Percentiles rank a stretch among this genome's conserved stretches.
These are phyloP conservation scores for Oreotrochilus melanogaster DNA, from an alignment of 2,113 vertebrate species.

Conservation along the genomic window DNA sequence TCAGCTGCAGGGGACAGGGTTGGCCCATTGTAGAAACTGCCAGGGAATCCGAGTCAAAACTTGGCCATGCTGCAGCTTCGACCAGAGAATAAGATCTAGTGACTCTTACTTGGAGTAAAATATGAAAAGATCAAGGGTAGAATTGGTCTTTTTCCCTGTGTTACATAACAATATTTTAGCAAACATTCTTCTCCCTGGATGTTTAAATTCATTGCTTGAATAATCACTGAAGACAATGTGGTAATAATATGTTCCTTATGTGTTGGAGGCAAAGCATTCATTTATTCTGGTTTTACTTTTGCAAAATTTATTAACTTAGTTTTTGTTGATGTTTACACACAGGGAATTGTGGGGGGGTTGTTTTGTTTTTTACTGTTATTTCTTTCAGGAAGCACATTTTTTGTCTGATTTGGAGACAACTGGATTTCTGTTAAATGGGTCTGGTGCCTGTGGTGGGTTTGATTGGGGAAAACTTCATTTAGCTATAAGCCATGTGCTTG, in stretches of 20 bases:
- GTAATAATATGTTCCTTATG: slow-evolving; percentile 68
- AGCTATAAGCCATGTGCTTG: background rate
- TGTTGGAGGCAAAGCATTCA: slow-evolving; percentile 52
- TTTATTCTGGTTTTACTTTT: slow-evolving; percentile 52
- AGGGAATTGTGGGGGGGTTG: background rate
- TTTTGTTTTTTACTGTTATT: background rate
- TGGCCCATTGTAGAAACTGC: background rate
- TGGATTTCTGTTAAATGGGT: background rate
- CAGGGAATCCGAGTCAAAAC: slow-evolving; percentile 14
- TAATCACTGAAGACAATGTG: slow-evolving; percentile 64
- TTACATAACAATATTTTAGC: slow-evolving; percentile 70
- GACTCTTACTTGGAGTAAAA: slow-evolving; percentile 56
- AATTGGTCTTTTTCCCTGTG: slow-evolving; percentile 57
- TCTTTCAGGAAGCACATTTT: background rate
- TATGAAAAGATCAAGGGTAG: slow-evolving; percentile 13
- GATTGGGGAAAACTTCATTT: slow-evolving; percentile 23
- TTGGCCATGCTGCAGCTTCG: background rate
- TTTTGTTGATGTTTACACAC: slow-evolving; percentile 49
- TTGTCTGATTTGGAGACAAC: background rate
- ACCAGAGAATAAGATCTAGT: slow-evolving; percentile 32
- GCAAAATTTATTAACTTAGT: slow-evolving; percentile 8
- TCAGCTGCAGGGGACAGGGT: background rate
- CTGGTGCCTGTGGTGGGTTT: background rate
- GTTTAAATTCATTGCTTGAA: slow-evolving; percentile 63
- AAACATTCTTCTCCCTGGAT: slow-evolving; percentile 66